Evolutionary conservation across 2,797 vertebrate species (phyloP), one percentile per base, ranked within the genome.

Genomic region (Siniperca obscura): DNA sequence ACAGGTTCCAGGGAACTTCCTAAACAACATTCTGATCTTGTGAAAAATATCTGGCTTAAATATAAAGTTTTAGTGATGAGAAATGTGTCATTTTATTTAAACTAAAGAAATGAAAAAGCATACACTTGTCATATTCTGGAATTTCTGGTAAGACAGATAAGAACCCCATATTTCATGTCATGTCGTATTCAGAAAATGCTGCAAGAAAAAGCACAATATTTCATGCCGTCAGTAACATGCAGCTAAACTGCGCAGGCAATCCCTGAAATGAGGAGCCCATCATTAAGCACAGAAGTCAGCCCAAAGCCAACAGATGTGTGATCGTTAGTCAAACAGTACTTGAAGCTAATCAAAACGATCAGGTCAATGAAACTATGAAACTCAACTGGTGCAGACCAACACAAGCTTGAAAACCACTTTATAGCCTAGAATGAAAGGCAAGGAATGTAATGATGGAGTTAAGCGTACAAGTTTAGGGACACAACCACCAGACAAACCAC

Each of bases 271-370:
- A 76, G 19, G 21, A 76, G 38, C 73, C 12, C 11, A 46, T 74
- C 10, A 22, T 71, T 61, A 38, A 68, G 16, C 42, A 42, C 66
- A 62, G 25, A 34, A 69, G 55, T 30, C 9, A 71, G 42, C 19
- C 36, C 14, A 12, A 59, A 76, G 61, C 73, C 57, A 60, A 44
- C 21, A 42, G 57, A 59, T 42, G 34, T 64, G 22, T 68, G 66
- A 62, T 46, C 27, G 22, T 30, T 46, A 71, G 22, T 71, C 55
- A 78, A 81, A 74, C 8, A 76, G 40, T 48, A 66, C 67, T 44
- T 40, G 3, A 76, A 73, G 25, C 21, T 66, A 80, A 81, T 80
- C 69, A 83, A 82, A 86, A 84, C 10, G 55, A 82, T 78, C 68
- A 16, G 5, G 30, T 64, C 53, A 65, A 79, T 68, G 2, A 80